Evolutionary conservation across 2,113 vertebrate genomes (phyloP).

Genomic region (Xiphophorus couchianus): DNA sequence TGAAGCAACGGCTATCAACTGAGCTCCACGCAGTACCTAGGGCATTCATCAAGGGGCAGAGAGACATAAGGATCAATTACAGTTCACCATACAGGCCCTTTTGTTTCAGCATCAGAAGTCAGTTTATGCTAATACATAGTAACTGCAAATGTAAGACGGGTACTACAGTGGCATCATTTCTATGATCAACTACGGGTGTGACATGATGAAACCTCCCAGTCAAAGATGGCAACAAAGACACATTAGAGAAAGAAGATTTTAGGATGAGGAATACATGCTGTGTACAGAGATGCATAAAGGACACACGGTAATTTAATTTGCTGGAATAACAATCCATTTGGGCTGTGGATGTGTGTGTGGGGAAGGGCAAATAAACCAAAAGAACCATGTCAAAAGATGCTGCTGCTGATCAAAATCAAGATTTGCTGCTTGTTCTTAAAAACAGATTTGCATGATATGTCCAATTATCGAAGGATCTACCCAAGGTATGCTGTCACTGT

Average conservation of each 20-base stretch:
- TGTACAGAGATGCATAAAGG: too few species aligned
- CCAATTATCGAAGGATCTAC: too few species aligned
- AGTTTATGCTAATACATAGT: background rate
- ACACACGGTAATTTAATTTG: too few species aligned
- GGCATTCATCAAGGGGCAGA: conserved; percentile 1
- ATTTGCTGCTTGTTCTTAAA: too few species aligned
- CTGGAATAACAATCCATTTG: too few species aligned
- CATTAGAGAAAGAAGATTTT: background rate
- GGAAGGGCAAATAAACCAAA: too few species aligned
- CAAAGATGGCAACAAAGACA: background rate
- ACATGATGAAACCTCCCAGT: background rate
- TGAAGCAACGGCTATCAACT: conserved; percentile 96
- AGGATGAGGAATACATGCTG: background rate
- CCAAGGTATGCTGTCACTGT: background rate
- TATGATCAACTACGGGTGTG: background rate
- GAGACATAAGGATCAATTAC: background rate
- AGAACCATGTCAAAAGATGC: too few species aligned
- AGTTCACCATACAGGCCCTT: background rate
- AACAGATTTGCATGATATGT: too few species aligned
- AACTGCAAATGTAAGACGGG: too few species aligned
- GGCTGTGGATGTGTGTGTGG: too few species aligned
- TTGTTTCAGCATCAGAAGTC: background rate
- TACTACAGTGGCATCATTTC: too few species aligned
- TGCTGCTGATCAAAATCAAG: too few species aligned
- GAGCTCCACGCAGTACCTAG: conserved; percentile 93